Evolutionary conservation across 2,113 vertebrate genomes (phyloP), one percentile per base, ranked within the genome.

Genomic region (Aphyosemion australe): DNA sequence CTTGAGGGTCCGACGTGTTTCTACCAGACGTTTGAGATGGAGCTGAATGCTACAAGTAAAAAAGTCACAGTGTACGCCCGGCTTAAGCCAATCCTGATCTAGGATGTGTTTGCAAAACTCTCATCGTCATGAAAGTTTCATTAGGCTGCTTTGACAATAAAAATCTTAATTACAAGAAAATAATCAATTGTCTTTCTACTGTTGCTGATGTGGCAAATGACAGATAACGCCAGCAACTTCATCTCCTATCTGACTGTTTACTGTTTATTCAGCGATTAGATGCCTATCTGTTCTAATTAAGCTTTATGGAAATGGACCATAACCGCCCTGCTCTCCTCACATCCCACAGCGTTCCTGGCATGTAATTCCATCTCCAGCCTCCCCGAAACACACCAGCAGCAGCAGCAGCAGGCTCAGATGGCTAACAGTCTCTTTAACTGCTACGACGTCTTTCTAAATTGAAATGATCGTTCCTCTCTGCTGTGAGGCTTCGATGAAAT

Each of bases 221-320:
- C 18, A 15, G 21, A 52, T 37, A 66, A 63, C 13, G 6, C 15
- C 9, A 52, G 47, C 52, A 70, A 51, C 34, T 45, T 64, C 26
- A 14, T 64, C 70, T 77, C 37, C 55, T 56, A 52, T 46, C 54
- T 56, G 39, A 12, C 48, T 57, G 47, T 56, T 55, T 45, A 52
- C 19, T 68, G 46, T 82, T 78, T 63, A 71, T 45, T 72, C 45
- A 19, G 6, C 13, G 61, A 73, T 79, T 80, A 85, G 74, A 79
- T 79, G 48, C 8, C 45, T 48, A 65, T 70, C 67, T 72, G 32
- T 45, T 76, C 51, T 71, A 67, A 66, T 78, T 74, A 54, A 72
- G 58, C 67, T 80, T 42, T 15, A 50, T 70, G 62, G 61, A 65
- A 86, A 68, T 65, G 16, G 49, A 52, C 56, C 62, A 62, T 55